Evolutionary conservation across 2,888 invertebrate genomes (phyloP), one percentile per base, ranked within the genome.

Genomic region (Blomia tropicalis): DNA sequence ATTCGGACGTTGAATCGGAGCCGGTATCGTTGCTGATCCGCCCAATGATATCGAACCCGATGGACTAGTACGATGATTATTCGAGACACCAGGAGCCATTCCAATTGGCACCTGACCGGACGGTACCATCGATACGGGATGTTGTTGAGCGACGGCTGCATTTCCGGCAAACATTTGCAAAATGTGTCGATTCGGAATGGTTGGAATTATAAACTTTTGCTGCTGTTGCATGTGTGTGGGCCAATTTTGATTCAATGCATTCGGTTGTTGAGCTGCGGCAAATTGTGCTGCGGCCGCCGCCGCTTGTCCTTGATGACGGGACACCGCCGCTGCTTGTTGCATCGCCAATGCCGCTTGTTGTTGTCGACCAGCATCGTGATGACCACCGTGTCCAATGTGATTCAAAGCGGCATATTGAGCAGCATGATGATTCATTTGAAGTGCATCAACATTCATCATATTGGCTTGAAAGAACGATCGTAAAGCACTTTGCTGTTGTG

Each of bases 1-100:
- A 30, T 56, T 56, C 14, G 56, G 56, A 14, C 56, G n/a, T 36
- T 56, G 56, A 31, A 56, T 56, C 11, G 56, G 56, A 31, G 25
- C 29, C 29, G 56, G 56, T 25, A n/a, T 14, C 14, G 14, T 17
- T 14, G 2, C 14, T 3, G 14, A 19, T 2, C 25, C 25, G 27
- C 29, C 56, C 14, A n/a, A 19, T 2, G 32, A 31, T 3, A 2
- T 29, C 17, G 56, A 3, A 11, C 29, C 29, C 29, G 29, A 56
- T 22, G 56, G 56, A 36, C 56, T 56, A 19, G 56, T 56, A 4
- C 56, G 56, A 14, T 23, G 29, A 25, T 56, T 31, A 19, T 47
- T 47, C 14, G 27, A 7, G 14, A 7, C 51, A 27, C 51, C 51
- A 27, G 7, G 7, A 47, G 23, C 11, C 27, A 22, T 27, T 7